Evolutionary conservation across 2,113 vertebrate species (phyloP), one percentile per base, ranked within the genome.

Genomic region (Lophochroa leadbeateri): DNA sequence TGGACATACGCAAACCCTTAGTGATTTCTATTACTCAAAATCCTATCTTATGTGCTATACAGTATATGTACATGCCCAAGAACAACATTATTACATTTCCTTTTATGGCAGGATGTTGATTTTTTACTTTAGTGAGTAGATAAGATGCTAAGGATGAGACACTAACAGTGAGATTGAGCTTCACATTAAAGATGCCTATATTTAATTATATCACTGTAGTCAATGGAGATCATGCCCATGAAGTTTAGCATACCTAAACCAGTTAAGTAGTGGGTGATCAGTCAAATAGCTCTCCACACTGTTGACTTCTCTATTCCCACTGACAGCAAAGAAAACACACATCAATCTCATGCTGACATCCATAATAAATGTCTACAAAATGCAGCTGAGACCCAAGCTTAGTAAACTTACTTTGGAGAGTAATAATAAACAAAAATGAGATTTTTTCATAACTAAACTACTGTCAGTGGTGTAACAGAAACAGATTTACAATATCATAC

Each of bases 101-200:
- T 87, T 69, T 76, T 39, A 79, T 15, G 10, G 16, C 13, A 91
- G 44, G 13, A 89, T 19, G 41, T 16, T 33, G 13, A 0, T 27
- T 67, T 69, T 33, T 69, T 49, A 84, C 16, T 64, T 68, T 8
- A 68, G 24, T 33, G 29, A 76, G 17, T 1, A 88, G 33, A 13
- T 60, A 47, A 90, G 50, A 96, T 60, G 90, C 16, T 16, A 79
- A 84, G 25, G 25, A 81, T 79, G 78, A 92, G 50, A 88, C 16
- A 65, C 4, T 29, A 77, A 60, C 24, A 10, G 12, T 27, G 11
- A 88, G 50, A 87, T 6, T 69, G 37, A 88, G 31, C 19, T 88
- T 77, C 71, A 57, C 8, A 24, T 31, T 69, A 67, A 64, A 72
- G 76, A 44, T 5, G 41, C 8, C 8, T 37, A 4, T 11, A 74